Percentiles rank a stretch among this genome's conserved stretches.
These are phyloP conservation scores for Scaptomyza parva DNA, from an alignment of 2,888 invertebrate species.

Conservation along the genomic window DNA sequence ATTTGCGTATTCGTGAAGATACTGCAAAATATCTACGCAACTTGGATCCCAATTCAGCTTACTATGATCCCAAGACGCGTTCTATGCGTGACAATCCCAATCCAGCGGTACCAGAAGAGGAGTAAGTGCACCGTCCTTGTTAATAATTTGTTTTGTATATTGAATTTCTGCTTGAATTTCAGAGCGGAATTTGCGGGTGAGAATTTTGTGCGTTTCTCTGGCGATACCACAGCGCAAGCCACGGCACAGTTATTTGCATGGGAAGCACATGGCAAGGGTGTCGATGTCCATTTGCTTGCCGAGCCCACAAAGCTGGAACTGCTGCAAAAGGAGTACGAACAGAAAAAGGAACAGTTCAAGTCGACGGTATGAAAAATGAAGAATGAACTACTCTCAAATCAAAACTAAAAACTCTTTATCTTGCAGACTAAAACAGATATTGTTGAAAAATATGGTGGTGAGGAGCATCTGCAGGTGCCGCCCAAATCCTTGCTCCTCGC, in stretches of 20 bases:
- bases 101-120: slow-evolving; percentile 86
- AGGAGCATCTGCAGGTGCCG: slow-evolving; percentile 94
- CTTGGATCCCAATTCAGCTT: slow-evolving; percentile 98
- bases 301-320: slow-evolving; percentile 99
- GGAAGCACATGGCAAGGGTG: slow-evolving; percentile 97
- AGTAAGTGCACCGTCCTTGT: slow-evolving; percentile 78
- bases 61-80: slow-evolving; percentile 99
- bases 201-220: slow-evolving; percentile 97
- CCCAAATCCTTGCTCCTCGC: slow-evolving; percentile 94
- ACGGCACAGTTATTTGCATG: slow-evolving; percentile 98
- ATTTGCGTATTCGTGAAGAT: slow-evolving; percentile 98
- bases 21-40: slow-evolving; percentile 99
- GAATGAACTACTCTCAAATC: not conserved
- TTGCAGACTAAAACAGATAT: slow-evolving; percentile 91
- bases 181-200: slow-evolving; percentile 94
- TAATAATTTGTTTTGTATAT: not conserved
- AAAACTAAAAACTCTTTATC: accelerated
- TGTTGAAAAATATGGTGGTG: slow-evolving; percentile 97
- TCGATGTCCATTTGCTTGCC: slow-evolving; percentile 97
- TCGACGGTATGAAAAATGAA: slow-evolving; percentile 84
- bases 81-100: slow-evolving; percentile 99
- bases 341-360: slow-evolving; percentile 95
- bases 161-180: not conserved
- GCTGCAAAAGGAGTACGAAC: slow-evolving; percentile 94
- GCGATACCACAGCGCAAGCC: slow-evolving; percentile 96